Percentiles rank a stretch among this genome's conserved stretches.
Evolutionary conservation across 2,797 vertebrate genomes (phyloP).

Genomic region (Chelon auratus): DNA sequence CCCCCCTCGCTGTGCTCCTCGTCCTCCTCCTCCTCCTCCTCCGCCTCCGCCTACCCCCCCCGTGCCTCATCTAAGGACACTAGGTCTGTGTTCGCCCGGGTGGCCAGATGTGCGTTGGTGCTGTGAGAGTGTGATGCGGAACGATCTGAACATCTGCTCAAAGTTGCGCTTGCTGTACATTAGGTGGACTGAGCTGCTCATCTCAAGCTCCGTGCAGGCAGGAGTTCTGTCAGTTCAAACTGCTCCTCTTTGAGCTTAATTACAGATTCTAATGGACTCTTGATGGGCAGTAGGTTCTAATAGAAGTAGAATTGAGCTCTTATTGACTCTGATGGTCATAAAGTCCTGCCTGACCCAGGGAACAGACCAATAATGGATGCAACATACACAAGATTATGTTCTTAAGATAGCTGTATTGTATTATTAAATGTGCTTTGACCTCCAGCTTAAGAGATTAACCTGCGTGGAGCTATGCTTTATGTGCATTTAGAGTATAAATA

Average conservation of each 20-base stretch:
- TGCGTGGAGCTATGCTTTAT: not conserved
- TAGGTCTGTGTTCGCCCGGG: conserved; percentile 2
- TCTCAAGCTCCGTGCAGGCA: not conserved
- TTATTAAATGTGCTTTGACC: conserved; percentile 28
- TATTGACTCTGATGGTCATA: conserved; percentile 22
- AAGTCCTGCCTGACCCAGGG: not conserved
- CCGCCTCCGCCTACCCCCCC: not conserved
- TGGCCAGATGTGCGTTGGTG: conserved; percentile 59
- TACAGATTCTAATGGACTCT: conserved; percentile 7
- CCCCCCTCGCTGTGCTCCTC: conserved; percentile 17
- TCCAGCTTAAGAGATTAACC: conserved; percentile 31
- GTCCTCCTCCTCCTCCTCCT: conserved; percentile 3
- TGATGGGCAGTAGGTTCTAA: conserved; percentile 33
- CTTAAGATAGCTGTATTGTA: conserved; percentile 22
- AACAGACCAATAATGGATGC: not conserved
- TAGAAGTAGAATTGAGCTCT: conserved; percentile 23
- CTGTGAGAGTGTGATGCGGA: conserved; percentile 29
- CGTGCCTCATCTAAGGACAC: conserved; percentile 26
- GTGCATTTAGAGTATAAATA: not conserved
- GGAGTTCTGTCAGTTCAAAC: conserved; percentile 3
- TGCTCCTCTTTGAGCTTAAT: conserved; percentile 17
- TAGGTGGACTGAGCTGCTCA: conserved; percentile 47
- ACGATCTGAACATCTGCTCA: conserved; percentile 61
- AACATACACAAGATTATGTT: conserved; percentile 30
- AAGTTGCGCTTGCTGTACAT: conserved; percentile 50